Percentiles rank a stretch among this genome's conserved stretches.
Evolutionary conservation across 2,888 invertebrate genomes (phyloP).

Genomic region (Eilema griseolum): DNA sequence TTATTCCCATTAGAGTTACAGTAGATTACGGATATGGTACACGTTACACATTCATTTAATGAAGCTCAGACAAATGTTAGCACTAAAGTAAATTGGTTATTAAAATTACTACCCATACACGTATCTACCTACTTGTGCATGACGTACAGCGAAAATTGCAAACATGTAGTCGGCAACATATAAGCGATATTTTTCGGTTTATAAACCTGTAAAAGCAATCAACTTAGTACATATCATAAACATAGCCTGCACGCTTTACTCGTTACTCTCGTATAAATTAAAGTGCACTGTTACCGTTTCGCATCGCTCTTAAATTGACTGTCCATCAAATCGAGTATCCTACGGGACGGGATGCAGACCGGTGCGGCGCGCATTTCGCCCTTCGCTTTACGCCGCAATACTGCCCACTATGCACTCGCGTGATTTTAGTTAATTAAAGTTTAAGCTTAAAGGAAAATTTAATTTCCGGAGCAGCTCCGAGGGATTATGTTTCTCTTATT

Average conservation of each 20-base stretch:
- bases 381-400: slow-evolving; percentile 37
- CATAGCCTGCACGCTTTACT: slow-evolving; percentile 24
- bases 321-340: slow-evolving; percentile 68
- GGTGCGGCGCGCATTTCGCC: slow-evolving; percentile 33
- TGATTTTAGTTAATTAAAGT: slow-evolving; percentile 81
- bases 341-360: slow-evolving; percentile 43
- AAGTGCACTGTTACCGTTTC: slow-evolving; percentile 52
- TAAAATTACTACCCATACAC: neutral
- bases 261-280: slow-evolving; percentile 60
- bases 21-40: neutral
- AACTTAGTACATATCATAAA: slow-evolving; percentile 15
- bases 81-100: neutral
- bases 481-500: slow-evolving; percentile 72
- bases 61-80: neutral
- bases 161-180: slow-evolving; percentile 3
- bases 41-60: slow-evolving; percentile 1
- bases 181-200: slow-evolving; percentile 6
- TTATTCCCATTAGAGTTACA: slow-evolving; percentile 1
- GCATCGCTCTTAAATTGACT: slow-evolving; percentile 68
- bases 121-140: no score
- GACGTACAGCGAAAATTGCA: neutral
- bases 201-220: slow-evolving; percentile 10
- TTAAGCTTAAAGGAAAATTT: slow-evolving; percentile 81
- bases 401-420: slow-evolving; percentile 66
- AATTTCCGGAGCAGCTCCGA: slow-evolving; percentile 76